Evolutionary conservation across 2,113 vertebrate species (phyloP).

Genomic region (Carassius carassius): DNA sequence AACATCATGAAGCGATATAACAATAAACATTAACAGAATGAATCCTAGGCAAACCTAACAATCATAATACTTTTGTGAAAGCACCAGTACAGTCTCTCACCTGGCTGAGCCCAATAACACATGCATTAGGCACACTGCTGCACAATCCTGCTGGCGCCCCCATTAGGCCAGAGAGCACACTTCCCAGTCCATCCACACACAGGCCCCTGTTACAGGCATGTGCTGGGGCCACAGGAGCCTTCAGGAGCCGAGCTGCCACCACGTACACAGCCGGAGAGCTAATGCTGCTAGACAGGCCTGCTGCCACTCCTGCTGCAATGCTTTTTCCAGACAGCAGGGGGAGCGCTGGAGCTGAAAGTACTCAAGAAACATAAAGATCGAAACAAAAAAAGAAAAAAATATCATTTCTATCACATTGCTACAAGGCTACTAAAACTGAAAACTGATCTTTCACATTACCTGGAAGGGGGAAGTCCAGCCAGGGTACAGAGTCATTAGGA

Average conservation of each 20-base stretch:
- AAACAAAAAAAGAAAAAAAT: background rate
- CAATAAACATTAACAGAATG: background rate
- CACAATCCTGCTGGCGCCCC: slow-evolving; percentile 72
- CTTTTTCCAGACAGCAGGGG: slow-evolving; percentile 74
- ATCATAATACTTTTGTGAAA: background rate
- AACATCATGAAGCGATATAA: background rate
- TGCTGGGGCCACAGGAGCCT: slow-evolving; percentile 63
- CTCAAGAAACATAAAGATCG: background rate
- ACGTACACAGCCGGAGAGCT: slow-evolving; percentile 80
- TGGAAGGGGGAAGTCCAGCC: slow-evolving; percentile 78
- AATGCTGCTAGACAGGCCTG: slow-evolving; percentile 75
- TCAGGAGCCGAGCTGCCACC: slow-evolving; percentile 72
- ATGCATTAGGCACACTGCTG: slow-evolving; percentile 79
- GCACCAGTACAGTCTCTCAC: slow-evolving; percentile 61
- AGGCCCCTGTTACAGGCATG: slow-evolving; percentile 79
- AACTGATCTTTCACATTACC: slow-evolving; percentile 61
- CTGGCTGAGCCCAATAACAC: slow-evolving; percentile 75
- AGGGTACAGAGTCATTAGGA: slow-evolving; percentile 58
- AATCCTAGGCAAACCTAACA: background rate
- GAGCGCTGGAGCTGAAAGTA: slow-evolving; percentile 73
- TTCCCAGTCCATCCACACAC: slow-evolving; percentile 78
- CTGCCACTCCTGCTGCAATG: slow-evolving; percentile 73
- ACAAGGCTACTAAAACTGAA: background rate
- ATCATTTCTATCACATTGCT: background rate
- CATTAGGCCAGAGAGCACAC: slow-evolving; percentile 78